These are phyloP conservation scores for Operophtera brumata DNA, from an alignment of 2,888 invertebrate genomes.

Conservation along the genomic window DNA sequence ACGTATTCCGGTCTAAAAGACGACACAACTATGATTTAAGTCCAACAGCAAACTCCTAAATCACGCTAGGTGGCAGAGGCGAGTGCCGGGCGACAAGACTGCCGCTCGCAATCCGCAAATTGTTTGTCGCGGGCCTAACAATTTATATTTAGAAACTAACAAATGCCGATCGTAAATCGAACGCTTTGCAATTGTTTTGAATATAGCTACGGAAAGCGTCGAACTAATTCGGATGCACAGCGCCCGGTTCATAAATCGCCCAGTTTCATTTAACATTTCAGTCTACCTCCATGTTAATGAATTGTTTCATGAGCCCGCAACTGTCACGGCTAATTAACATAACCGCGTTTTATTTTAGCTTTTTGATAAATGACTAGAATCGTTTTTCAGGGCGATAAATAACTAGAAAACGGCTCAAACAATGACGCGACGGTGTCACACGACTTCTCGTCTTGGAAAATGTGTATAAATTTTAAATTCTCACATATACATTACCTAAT, in stretches of 20 bases:
- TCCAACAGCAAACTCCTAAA: slow-evolving; percentile 65
- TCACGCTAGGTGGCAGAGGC: slow-evolving; percentile 69
- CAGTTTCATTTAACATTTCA: slow-evolving; percentile 46
- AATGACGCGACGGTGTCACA: slow-evolving; percentile 49
- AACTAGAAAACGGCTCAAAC: slow-evolving; percentile 36
- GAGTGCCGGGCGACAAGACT: slow-evolving; percentile 64
- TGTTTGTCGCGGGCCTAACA: slow-evolving; percentile 76
- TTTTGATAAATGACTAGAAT: slow-evolving; percentile 30
- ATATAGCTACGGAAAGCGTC: slow-evolving; percentile 63
- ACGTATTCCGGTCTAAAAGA: slow-evolving; percentile 59
- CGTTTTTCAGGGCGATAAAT: slow-evolving; percentile 43
- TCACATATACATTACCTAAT: slow-evolving; percentile 74
- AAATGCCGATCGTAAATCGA: slow-evolving; percentile 76
- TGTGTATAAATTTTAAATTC: slow-evolving; percentile 45
- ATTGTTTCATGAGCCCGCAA: slow-evolving; percentile 44
- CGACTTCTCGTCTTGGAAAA: slow-evolving; percentile 29
- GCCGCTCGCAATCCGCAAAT: slow-evolving; percentile 74
- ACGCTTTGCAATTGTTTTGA: slow-evolving; percentile 72
- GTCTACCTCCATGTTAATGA: slow-evolving; percentile 47
- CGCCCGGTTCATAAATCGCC: slow-evolving; percentile 65
- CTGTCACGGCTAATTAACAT: slow-evolving; percentile 31
- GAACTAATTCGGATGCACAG: slow-evolving; percentile 53
- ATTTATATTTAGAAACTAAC: slow-evolving; percentile 76
- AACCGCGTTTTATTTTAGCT: slow-evolving; percentile 42
- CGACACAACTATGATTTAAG: slow-evolving; percentile 73